These are phyloP conservation scores for Entelurus aequoreus DNA, from an alignment of 2,113 vertebrate genomes.

Conservation along the genomic window DNA sequence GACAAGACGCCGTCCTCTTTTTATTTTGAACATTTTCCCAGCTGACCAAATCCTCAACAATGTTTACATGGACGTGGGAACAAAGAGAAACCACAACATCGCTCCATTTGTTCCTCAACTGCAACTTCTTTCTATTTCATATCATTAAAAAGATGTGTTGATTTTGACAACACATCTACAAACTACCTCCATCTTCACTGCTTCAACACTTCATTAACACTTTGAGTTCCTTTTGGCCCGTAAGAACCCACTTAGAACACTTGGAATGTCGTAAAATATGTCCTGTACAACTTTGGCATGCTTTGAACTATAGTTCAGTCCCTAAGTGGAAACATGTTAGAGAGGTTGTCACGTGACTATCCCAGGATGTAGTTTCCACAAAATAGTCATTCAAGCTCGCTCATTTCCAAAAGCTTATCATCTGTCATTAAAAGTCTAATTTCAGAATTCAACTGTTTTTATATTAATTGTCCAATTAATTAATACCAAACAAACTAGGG, in stretches of 20 bases:
- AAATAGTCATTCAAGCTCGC: too few relatives aligned
- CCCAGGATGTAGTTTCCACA: too few relatives aligned
- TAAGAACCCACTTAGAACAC: neutral
- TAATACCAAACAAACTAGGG: too few relatives aligned
- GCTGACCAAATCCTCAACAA: slow-evolving; percentile 49
- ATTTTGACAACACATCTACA: neutral
- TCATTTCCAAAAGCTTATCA: too few relatives aligned
- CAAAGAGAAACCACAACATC: slow-evolving; percentile 18
- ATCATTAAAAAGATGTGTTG: neutral
- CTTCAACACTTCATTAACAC: slow-evolving; percentile 35
- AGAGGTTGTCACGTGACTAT: neutral
- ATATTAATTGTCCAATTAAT: too few relatives aligned
- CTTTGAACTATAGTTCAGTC: too few relatives aligned
- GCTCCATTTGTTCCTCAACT: neutral
- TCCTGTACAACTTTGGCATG: too few relatives aligned
- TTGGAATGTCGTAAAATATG: too few relatives aligned
- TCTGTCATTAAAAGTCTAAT: too few relatives aligned
- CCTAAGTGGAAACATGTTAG: too few relatives aligned
- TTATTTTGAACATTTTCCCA: slow-evolving; percentile 50
- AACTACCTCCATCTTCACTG: slow-evolving; percentile 59
- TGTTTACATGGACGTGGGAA: slow-evolving; percentile 57
- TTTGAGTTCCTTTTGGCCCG: slow-evolving; percentile 43
- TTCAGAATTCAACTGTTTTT: too few relatives aligned
- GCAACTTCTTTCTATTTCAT: neutral
- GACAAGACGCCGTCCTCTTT: slow-evolving; percentile 16